phyloP scores from a whole-genome alignment of 2,113 vertebrate genomes.

The Scomber japonicus region DNA sequence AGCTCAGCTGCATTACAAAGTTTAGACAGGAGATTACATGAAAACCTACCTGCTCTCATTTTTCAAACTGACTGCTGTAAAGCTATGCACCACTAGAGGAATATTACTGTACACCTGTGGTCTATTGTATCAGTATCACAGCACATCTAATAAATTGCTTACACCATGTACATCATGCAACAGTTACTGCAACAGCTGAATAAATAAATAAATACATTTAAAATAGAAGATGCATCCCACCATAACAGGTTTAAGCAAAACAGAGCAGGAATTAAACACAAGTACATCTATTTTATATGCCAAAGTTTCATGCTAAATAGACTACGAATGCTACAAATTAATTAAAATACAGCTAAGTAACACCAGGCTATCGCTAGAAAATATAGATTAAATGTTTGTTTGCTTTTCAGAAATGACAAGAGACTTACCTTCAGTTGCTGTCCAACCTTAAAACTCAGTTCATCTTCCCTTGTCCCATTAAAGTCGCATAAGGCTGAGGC shows the following conservation, averaged over 20 bases:
- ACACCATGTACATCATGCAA: not conserved
- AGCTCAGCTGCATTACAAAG: not conserved
- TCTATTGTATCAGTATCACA: too few relatives aligned
- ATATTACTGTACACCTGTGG: too few relatives aligned
- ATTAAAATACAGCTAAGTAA: not conserved
- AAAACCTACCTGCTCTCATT: not conserved
- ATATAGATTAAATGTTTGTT: too few relatives aligned
- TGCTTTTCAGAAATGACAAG: not conserved
- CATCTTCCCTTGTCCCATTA: not conserved
- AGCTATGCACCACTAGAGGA: not conserved
- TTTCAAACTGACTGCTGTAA: not conserved
- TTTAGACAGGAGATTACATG: not conserved
- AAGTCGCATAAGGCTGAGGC: not conserved
- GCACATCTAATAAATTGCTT: not conserved
- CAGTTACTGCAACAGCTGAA: too few relatives aligned
- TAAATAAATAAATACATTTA: too few relatives aligned
- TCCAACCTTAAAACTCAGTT: not conserved
- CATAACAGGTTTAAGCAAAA: not conserved
- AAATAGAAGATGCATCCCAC: not conserved
- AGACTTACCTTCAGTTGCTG: not conserved
- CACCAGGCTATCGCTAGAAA: too few relatives aligned
- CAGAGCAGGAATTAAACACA: not conserved
- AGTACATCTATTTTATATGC: too few relatives aligned
- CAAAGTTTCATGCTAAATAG: too few relatives aligned
- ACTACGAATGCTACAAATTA: not conserved